Evolutionary conservation across 1,140 invertebrate species (phyloP).

Genomic region (Pseudomyrmex pallidus): DNA sequence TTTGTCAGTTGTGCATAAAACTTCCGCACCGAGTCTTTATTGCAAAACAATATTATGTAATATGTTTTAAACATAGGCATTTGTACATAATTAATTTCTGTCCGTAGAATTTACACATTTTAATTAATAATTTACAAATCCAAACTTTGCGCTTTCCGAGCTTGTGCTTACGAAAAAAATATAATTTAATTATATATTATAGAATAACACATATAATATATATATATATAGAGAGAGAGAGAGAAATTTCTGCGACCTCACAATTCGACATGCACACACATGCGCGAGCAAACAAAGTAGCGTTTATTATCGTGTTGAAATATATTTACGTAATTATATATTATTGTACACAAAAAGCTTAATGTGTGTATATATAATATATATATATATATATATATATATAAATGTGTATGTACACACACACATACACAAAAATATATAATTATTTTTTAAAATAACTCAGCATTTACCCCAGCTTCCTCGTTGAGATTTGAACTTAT

Average conservation of each 20-base stretch:
- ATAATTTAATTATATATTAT: too few relatives aligned
- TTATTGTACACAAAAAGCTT: not conserved
- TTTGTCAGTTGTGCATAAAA: slow-evolving; percentile 23
- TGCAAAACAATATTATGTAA: not conserved
- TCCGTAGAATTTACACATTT: too few relatives aligned
- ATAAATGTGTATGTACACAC: too few relatives aligned
- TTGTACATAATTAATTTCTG: too few relatives aligned
- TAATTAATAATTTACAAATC: too few relatives aligned
- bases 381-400: too few relatives aligned
- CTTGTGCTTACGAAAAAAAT: too few relatives aligned
- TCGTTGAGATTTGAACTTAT: slow-evolving; percentile 4
- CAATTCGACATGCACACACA: not conserved
- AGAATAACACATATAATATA: too few relatives aligned
- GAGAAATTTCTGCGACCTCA: not conserved
- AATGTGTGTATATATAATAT: not conserved
- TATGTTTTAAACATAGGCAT: too few relatives aligned
- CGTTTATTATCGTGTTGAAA: slow-evolving; percentile 37
- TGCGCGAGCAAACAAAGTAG: not conserved
- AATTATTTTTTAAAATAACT: slow-evolving; percentile 36
- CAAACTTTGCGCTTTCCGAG: too few relatives aligned
- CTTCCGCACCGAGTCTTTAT: slow-evolving; percentile 9
- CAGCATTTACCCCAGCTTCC: not conserved
- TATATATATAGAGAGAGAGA: too few relatives aligned
- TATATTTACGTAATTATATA: slow-evolving; percentile 33
- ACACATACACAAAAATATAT: not conserved